phyloP scores from a whole-genome alignment of 2,888 invertebrate species.

The Tachina fera region DNA sequence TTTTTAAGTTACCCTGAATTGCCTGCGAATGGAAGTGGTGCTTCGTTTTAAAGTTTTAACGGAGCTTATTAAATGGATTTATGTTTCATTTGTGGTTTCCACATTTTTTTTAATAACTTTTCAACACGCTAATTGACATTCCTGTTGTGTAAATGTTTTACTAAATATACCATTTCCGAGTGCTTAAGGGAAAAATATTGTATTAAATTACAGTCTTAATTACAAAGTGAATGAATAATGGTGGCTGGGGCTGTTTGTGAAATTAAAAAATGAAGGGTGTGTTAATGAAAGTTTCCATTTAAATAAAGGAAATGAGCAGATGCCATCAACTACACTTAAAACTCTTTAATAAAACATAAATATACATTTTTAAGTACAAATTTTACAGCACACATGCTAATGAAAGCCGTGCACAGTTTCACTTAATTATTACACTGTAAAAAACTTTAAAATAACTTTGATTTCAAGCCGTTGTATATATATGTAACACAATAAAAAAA shows the following conservation, averaged over 20 bases:
- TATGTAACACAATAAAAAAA: no score
- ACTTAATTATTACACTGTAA: not conserved
- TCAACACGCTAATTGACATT: constrained; percentile 27
- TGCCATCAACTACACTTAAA: not conserved
- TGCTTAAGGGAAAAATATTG: constrained; percentile 13
- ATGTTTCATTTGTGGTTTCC: not conserved
- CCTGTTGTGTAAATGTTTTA: not conserved
- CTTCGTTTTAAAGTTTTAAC: not conserved
- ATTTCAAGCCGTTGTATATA: no score
- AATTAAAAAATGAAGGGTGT: constrained; percentile 30
- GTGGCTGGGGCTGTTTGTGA: not conserved
- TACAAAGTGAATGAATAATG: constrained; percentile 14
- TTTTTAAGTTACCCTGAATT: not conserved
- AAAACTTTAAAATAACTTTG: no score
- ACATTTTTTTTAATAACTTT: constrained; percentile 17
- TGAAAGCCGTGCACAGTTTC: not conserved
- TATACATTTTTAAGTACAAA: not conserved
- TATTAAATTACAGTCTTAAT: constrained; percentile 27
- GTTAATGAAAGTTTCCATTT: constrained; percentile 17
- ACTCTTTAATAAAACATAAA: not conserved
- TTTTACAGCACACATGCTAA: no score
- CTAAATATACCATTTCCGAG: constrained; percentile 36
- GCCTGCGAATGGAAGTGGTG: not conserved
- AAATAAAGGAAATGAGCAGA: not conserved
- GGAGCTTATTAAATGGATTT: not conserved